Evolutionary conservation across 2,113 vertebrate species (phyloP).

Genomic region (Hemicordylus capensis): DNA sequence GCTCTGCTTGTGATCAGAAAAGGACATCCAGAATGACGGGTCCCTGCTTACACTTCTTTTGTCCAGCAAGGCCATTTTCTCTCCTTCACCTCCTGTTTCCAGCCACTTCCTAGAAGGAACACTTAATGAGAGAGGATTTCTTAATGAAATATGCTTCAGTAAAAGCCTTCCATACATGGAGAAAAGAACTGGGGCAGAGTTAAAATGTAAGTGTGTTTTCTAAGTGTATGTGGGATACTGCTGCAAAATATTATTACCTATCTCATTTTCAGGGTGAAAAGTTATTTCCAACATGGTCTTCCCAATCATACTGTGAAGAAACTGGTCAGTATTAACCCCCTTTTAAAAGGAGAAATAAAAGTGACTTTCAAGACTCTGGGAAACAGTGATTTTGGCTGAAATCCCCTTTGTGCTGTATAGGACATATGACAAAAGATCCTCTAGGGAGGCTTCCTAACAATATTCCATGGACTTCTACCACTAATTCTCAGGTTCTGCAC

Average conservation of each 20-base stretch:
- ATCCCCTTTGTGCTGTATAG: no score
- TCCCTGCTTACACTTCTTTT: background rate
- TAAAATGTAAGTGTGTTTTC: background rate
- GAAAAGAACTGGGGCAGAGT: background rate
- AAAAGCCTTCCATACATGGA: no score
- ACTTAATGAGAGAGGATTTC: background rate
- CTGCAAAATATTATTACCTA: background rate
- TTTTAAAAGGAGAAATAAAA: background rate
- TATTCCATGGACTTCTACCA: no score
- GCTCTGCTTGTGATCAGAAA: background rate
- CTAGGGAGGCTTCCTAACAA: no score
- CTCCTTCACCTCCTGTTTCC: background rate
- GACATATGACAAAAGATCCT: no score
- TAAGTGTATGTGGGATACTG: background rate
- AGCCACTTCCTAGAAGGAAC: background rate
- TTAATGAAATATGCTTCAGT: background rate
- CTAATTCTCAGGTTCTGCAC: no score
- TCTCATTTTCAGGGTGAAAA: no score
- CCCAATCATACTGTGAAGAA: background rate
- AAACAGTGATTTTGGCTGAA: no score
- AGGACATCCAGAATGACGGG: no score
- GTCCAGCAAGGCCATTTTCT: background rate
- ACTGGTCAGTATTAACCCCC: background rate
- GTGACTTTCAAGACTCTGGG: no score
- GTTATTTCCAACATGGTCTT: no score